phyloP scores from a whole-genome alignment of 2,888 invertebrate genomes.

The Crematogaster levior region DNA sequence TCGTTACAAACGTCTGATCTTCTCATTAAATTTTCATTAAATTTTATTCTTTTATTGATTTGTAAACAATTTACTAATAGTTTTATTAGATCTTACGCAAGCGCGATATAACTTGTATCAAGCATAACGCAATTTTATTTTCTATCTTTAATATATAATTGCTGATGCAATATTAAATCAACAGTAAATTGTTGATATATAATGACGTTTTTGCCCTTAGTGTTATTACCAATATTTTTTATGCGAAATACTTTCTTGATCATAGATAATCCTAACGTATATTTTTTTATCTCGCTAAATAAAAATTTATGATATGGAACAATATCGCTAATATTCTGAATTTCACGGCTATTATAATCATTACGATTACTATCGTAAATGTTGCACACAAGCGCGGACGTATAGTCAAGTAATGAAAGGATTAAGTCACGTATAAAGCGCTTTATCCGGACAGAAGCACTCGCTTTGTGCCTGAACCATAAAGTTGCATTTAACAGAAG shows the following conservation, averaged over 20 bases:
- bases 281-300: background rate
- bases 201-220: background rate
- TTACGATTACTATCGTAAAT: conserved; percentile 7
- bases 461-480: conserved; percentile 8
- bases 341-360: background rate
- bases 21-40: conserved; percentile 35
- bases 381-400: background rate
- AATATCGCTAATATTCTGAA: background rate
- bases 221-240: background rate
- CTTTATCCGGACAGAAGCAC: conserved; percentile 38
- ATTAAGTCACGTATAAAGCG: conserved; percentile 37
- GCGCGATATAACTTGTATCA: background rate
- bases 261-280: too few relatives aligned
- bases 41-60: background rate
- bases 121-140: background rate
- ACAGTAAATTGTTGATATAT: background rate
- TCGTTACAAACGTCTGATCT: background rate
- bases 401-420: conserved; percentile 31
- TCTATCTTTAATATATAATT: background rate
- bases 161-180: background rate
- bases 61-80: background rate
- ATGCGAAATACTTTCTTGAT: too few relatives aligned
- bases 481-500: conserved; percentile 25
- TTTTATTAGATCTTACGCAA: conserved; percentile 5
- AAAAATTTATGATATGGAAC: background rate